Evolutionary conservation across 2,797 vertebrate genomes (phyloP).

Genomic region (Manis pentadactyla): DNA sequence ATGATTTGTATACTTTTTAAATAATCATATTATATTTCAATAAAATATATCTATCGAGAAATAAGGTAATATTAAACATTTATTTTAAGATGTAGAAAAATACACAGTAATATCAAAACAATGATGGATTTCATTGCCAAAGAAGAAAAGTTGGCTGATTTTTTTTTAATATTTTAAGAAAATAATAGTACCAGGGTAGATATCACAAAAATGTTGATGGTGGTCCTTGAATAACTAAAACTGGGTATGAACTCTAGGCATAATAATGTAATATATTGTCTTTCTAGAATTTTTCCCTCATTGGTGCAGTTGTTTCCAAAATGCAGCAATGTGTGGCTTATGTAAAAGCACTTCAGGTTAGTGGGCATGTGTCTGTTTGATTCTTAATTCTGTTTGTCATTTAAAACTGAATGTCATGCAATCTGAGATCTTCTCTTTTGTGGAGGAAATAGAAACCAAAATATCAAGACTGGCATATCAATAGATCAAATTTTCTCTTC

Average conservation of each 20-base stretch:
- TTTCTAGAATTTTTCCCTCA: slow-evolving; percentile 16
- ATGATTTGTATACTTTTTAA: not conserved
- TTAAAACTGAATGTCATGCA: not conserved
- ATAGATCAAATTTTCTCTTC: not conserved
- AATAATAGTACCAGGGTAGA: not conserved
- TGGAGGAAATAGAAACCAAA: slow-evolving; percentile 44
- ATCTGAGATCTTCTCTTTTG: slow-evolving; percentile 34
- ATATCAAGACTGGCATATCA: slow-evolving; percentile 1
- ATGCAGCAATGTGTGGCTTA: not conserved
- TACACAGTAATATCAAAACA: not conserved
- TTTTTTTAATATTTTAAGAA: not conserved
- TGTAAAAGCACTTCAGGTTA: not conserved
- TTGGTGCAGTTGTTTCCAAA: not conserved
- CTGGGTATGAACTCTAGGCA: not conserved
- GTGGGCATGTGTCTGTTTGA: not conserved
- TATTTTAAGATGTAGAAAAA: not conserved
- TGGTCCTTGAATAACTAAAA: not conserved
- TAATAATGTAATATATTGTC: not conserved
- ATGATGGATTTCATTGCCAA: not conserved
- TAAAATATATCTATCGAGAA: not conserved
- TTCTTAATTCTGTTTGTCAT: slow-evolving; percentile 52
- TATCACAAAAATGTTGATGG: not conserved
- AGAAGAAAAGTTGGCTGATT: not conserved
- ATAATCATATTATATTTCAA: not conserved
- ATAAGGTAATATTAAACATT: not conserved